Base-by-base conservation (phyloP, 2,113 vertebrate genomes). In the Thymallus thymallus region DNA sequence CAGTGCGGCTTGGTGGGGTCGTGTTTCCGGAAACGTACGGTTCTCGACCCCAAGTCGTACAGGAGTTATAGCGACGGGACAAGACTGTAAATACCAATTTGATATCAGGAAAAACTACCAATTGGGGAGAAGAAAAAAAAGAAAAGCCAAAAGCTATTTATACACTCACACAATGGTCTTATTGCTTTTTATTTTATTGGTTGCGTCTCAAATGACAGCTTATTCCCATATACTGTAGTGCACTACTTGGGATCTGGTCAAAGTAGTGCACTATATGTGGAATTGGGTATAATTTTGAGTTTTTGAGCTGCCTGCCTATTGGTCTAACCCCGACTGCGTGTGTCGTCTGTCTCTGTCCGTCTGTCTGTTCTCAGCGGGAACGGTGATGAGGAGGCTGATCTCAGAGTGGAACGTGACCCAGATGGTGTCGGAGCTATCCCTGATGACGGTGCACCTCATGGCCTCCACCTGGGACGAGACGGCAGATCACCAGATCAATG, bases 351-450 rank as follows among this genome's bases (percentile, higher is more conserved):
- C 41, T 81, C 10, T 51, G 32, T 83, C 2, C 69, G 30, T 83
- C 2, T 69, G 23, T 72, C 0, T 74, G 1, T 73, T 60, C 41
- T 73, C 87, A 99, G 98, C 96, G 0, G 98, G 97, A 70, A 98
- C 97, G 0, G 97, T 99, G 86, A 98, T 99, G 96, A 94, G 98
- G 23, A 95, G 98, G 78, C 93, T 98, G 48, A 98, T 99, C 88
- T 99, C 97, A 1, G 97, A 99, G 72, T 99, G 98, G 98, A 99
- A 96, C 76, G 93, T 99, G 82, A 97, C 96, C 0, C 96, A 99
- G 92, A 99, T 99, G 97, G 95, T 97, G 66, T 99, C 97, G 3
- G 96, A 99, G 80, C 88, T 99, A 24, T 96, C 94, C 71, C 92
- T 95, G 77, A 95, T 97, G 85, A 99, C 97, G 0, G 97, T 99